Conservation (phyloP, 2,113 vertebrate species). For the Mastomys natalensis region DNA sequence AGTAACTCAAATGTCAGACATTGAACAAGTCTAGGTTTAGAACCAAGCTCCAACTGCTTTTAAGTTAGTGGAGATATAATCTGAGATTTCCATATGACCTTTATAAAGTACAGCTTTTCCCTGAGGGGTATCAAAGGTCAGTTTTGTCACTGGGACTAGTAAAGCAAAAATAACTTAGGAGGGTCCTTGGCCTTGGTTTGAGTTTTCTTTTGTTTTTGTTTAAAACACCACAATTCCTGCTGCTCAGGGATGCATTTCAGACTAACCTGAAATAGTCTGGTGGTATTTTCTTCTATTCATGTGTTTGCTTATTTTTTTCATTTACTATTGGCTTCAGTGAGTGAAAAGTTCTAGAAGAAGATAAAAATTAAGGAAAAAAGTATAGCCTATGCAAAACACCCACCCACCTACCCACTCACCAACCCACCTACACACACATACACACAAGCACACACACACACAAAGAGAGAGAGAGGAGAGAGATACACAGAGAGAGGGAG, state of each 20-base stretch:
- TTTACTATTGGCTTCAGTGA: neutral
- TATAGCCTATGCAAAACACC: neutral
- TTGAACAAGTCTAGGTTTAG: neutral
- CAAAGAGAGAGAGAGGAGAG: neutral
- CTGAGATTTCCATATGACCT: constrained; percentile 25
- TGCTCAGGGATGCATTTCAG: constrained; percentile 16
- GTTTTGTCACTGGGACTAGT: neutral
- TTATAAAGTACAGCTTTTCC: constrained; percentile 24
- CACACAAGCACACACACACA: neutral
- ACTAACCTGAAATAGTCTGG: constrained; percentile 19
- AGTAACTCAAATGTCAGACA: neutral
- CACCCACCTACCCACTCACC: too few species aligned
- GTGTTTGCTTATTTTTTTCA: neutral
- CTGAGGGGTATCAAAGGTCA: constrained; percentile 1
- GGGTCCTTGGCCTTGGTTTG: constrained; percentile 23
- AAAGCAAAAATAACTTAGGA: constrained; percentile 37
- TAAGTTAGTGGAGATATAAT: neutral
- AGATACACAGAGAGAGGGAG: neutral
- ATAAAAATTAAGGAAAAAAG: neutral
- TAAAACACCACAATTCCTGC: constrained; percentile 48
- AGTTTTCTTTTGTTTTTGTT: constrained; percentile 63
- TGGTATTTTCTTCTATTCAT: neutral
- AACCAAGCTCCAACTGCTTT: neutral
- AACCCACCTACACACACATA: neutral
- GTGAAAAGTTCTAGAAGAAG: neutral